These are phyloP conservation scores for Ptychochromis oligacanthus DNA, from an alignment of 2,113 vertebrate genomes.

Conservation along the genomic window DNA sequence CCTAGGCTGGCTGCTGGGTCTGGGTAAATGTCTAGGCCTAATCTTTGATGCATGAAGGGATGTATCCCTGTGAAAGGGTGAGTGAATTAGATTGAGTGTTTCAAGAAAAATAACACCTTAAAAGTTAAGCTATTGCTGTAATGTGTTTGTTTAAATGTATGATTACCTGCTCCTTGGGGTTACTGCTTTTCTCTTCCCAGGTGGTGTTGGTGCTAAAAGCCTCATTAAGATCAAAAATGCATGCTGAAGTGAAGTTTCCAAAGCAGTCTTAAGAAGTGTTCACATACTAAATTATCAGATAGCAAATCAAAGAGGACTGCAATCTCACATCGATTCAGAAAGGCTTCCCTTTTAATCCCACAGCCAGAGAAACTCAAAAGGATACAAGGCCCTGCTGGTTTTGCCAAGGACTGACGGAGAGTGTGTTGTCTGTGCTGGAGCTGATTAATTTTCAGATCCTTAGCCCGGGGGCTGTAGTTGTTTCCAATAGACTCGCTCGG, in stretches of 20 bases:
- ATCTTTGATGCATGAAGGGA: background rate
- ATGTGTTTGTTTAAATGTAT: background rate
- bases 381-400: slow-evolving; percentile 70
- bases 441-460: slow-evolving; percentile 79
- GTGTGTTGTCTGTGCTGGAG: slow-evolving; percentile 55
- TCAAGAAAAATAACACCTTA: background rate
- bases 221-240: slow-evolving; percentile 56
- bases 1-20: slow-evolving; percentile 73
- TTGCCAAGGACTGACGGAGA: background rate
- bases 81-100: background rate
- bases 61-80: slow-evolving; percentile 24
- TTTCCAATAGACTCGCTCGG: slow-evolving; percentile 89
- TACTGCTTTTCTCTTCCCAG: slow-evolving; percentile 67
- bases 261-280: background rate
- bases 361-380: slow-evolving; percentile 41
- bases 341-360: background rate
- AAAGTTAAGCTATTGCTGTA: background rate
- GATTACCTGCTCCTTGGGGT: slow-evolving; percentile 27
- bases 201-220: slow-evolving; percentile 62
- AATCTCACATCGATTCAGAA: background rate
- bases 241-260: slow-evolving; percentile 4
- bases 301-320: background rate
- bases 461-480: slow-evolving; percentile 84
- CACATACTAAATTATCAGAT: background rate
- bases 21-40: background rate